Evolutionary conservation across 2,797 vertebrate species (phyloP), one percentile per base, ranked within the genome.

Genomic region (Monodelphis domestica): DNA sequence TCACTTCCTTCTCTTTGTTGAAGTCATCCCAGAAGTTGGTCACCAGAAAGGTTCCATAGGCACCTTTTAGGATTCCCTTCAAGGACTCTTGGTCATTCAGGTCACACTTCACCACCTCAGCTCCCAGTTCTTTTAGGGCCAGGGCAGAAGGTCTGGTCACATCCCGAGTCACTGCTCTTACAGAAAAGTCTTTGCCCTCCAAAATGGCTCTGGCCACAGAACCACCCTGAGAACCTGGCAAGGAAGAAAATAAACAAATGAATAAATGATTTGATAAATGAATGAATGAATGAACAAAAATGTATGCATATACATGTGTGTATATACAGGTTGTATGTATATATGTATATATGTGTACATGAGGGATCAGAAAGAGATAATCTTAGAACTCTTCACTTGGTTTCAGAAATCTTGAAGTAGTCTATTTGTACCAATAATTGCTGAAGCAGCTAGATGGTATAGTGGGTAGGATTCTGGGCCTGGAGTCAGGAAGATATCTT

Each of bases 11-110:
- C 51, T 98, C 97, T 28, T 97, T 95, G 91, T 94, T 97, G 56
- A 89, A 45, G 45, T 97, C 90, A 0, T 98, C 97, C 98, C 97
- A 98, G 94, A 97, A 97, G 92, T 95, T 97, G 93, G 98, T 98
- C 59, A 98, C 96, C 12, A 98, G 2, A 50, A 98, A 98, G 56
- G 97, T 95, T 17, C 97, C 95, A 0, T 97, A 97, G 29, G 95
- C 96, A 0, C 97, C 98, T 0, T 14, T 87, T 90, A 98, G 91
- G 2, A 95, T 96, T 0, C 12, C 30, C 57, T 98, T 97, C 92
- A 98, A 89, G 0, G 95, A 96, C 0, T 51, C 92, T 56, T 95
- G 54, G 1, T 98, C 91, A 0, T 98, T 97, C 93, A 95, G 94
- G 88, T 98, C 97, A 0, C 95, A 98, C 87, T 94, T 95, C 57